phyloP scores from a whole-genome alignment of 2,113 vertebrate species.

The Delphinapterus leucas region DNA sequence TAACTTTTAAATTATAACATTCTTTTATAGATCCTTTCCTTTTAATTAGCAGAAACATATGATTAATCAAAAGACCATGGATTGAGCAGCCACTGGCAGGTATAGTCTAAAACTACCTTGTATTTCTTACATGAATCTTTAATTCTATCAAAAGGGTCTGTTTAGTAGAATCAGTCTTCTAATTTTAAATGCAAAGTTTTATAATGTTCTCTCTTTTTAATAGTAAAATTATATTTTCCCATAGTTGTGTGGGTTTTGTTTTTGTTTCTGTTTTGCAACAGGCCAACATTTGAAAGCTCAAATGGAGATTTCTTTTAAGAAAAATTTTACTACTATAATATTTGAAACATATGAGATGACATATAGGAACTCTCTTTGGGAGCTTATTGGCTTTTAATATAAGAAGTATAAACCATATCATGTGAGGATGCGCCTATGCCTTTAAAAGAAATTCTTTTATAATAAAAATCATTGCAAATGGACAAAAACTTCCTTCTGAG shows the following conservation, averaged over 20 bases:
- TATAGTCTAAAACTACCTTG: not conserved
- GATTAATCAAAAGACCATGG: not conserved
- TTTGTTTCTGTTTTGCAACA: not conserved
- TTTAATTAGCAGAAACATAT: not conserved
- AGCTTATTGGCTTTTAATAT: conserved; percentile 19
- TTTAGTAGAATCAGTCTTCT: not conserved
- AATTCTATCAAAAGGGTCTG: not conserved
- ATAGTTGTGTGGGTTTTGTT: not conserved
- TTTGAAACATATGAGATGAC: not conserved
- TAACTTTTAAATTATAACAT: not conserved
- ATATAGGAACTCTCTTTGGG: not conserved
- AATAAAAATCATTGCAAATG: conserved; percentile 15
- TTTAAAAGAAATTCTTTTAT: conserved; percentile 42
- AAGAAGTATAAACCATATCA: not conserved
- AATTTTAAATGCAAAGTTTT: conserved; percentile 25
- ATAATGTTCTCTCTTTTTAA: not conserved
- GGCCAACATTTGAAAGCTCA: not conserved
- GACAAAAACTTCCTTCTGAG: conserved; percentile 42
- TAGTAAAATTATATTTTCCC: not conserved
- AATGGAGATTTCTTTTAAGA: not conserved
- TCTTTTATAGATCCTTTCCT: not conserved
- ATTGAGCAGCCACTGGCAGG: not conserved
- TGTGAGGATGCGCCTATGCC: not conserved
- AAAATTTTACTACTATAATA: not conserved
- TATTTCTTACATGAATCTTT: not conserved